Percentiles rank a stretch among this genome's conserved stretches.
These are phyloP conservation scores for Crenuchus spilurus DNA, from an alignment of 2,797 vertebrate genomes.

Conservation along the genomic window DNA sequence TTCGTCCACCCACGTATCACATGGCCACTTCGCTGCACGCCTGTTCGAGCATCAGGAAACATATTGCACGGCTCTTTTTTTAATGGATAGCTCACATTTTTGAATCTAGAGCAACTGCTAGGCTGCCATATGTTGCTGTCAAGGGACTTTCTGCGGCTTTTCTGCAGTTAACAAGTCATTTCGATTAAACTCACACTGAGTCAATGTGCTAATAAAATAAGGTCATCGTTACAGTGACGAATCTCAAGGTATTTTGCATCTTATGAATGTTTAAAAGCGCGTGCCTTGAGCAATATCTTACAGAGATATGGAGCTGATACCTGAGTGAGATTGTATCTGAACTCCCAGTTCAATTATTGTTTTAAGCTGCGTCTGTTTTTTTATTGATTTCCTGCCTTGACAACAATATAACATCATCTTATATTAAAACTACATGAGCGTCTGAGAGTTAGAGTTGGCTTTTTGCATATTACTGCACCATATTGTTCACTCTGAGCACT, in stretches of 20 bases:
- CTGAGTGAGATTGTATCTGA: no score
- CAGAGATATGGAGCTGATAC: not conserved
- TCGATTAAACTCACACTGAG: constrained; percentile 11
- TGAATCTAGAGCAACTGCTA: constrained; percentile 31
- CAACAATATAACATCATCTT: not conserved
- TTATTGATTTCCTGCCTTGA: not conserved
- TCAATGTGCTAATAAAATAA: constrained; percentile 19
- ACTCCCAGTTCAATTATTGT: not conserved
- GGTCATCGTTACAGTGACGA: not conserved
- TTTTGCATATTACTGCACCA: not conserved
- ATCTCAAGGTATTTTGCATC: not conserved
- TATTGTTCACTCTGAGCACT: constrained; percentile 48
- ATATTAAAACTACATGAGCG: not conserved
- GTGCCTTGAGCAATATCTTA: not conserved
- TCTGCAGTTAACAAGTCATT: constrained; percentile 34
- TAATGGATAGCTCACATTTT: constrained; percentile 16
- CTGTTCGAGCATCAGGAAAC: not conserved
- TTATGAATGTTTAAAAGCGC: not conserved
- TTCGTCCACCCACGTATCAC: not conserved
- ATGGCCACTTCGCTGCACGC: not conserved
- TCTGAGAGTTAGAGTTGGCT: not conserved
- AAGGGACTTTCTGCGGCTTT: constrained; percentile 12
- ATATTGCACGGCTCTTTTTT: not conserved
- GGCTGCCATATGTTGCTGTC: constrained; percentile 25
- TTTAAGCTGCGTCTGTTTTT: not conserved